phyloP scores from a whole-genome alignment of 2,113 vertebrate species.

The Mugil cephalus region DNA sequence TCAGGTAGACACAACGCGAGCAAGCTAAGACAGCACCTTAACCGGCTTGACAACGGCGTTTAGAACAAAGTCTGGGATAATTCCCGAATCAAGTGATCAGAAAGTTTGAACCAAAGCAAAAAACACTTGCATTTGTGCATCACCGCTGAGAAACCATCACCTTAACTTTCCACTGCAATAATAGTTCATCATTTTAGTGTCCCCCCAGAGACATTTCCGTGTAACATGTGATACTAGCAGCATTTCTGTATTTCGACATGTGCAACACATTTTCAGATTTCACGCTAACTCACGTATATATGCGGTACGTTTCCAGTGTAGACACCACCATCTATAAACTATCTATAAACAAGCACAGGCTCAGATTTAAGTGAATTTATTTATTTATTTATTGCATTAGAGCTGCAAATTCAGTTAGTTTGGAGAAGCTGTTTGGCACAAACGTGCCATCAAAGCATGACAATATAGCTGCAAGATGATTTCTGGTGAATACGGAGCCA shows the following conservation, averaged over 20 bases:
- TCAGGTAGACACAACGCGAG: background rate
- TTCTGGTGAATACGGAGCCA: conserved; percentile 47
- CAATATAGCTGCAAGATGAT: conserved; percentile 52
- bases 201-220: background rate
- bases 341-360: background rate
- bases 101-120: no score
- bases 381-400: conserved; percentile 6
- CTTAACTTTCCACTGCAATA: background rate
- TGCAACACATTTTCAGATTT: background rate
- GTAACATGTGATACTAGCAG: background rate
- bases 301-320: background rate
- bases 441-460: conserved; percentile 50
- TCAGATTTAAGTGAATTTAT: background rate
- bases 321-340: background rate
- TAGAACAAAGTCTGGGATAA: no score
- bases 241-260: background rate
- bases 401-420: conserved; percentile 28
- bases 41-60: no score
- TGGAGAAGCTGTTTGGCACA: conserved; percentile 26
- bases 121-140: no score
- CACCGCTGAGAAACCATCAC: no score
- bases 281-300: background rate
- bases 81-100: no score
- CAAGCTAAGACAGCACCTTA: no score
- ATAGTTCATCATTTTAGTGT: background rate